Evolutionary conservation across 2,888 invertebrate species (phyloP).

Genomic region (Meteorus colon): DNA sequence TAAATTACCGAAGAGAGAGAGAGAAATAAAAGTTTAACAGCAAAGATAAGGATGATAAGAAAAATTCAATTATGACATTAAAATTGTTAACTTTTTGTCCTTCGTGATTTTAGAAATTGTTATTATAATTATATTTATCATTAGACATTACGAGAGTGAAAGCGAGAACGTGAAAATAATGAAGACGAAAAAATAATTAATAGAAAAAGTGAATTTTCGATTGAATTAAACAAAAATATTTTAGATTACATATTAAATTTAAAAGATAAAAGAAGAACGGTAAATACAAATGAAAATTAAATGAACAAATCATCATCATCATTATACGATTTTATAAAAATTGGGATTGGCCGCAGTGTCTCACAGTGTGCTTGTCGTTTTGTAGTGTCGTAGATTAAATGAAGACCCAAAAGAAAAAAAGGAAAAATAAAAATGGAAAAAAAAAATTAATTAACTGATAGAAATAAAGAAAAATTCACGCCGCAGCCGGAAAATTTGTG

Average conservation of each 20-base stretch:
- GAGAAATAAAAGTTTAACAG: neutral
- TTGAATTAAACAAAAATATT: conserved; percentile 2
- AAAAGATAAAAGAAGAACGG: too few species aligned
- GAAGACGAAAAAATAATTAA: neutral
- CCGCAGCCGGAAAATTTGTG: neutral
- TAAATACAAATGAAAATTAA: neutral
- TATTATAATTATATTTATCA: conserved; percentile 53
- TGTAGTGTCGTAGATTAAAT: conserved; percentile 42
- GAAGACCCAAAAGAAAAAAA: conserved; percentile 46
- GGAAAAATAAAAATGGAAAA: conserved; percentile 16
- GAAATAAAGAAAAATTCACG: conserved; percentile 14
- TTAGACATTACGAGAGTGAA: neutral
- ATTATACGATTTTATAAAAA: conserved; percentile 33
- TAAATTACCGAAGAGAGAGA: conserved; percentile 17
- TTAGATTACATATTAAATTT: neutral
- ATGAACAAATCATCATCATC: neutral
- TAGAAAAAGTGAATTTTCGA: neutral
- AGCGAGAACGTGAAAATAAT: conserved; percentile 5
- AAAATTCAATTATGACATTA: neutral
- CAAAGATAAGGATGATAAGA: neutral
- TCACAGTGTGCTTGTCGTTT: conserved; percentile 64
- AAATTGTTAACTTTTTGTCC: conserved; percentile 24
- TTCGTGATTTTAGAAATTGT: conserved; percentile 43
- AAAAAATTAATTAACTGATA: conserved; percentile 26
- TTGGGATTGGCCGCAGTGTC: conserved; percentile 62